Base-by-base conservation (phyloP, 2,888 invertebrate species). In the Cephus pulcher region DNA sequence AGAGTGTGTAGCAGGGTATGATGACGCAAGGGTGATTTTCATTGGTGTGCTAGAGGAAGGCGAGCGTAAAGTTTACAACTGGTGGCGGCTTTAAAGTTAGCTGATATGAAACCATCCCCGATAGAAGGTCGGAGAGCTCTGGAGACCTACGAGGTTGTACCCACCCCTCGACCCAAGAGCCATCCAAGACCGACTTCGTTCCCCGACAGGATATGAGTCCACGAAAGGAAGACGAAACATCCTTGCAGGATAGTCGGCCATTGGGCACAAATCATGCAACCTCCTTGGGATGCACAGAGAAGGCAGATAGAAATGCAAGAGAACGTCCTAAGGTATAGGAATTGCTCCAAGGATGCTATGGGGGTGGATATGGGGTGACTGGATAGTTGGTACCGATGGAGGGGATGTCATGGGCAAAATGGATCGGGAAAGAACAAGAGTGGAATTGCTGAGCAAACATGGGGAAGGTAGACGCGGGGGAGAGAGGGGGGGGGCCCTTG, bases 1-100 rank as follows among this genome's bases (percentile, higher is more conserved):
- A 56, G 9, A 56, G 23, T 15, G 23, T 15, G 56, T 56, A 56
- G 56, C 56, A 56, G 56, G 23, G 56, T 56, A 56, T 15, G 23
- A 56, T 23, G 23, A 15, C 9, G 56, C 56, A 56, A 56, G 56
- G 56, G 56, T 56, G 56, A 23, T 56, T 56, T 56, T 56, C 56
- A 23, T 23, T 56, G 56, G 56, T 9, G 56, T 56, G 56, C 37
- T 1, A 23, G 23, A 56, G 56, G 56, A 56, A 56, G 56, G 76
- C 76, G 76, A 76, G 80, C 80, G 79, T 85, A 83, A 86, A 87
- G 82, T 88, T 87, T 85, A 84, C 85, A 83, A 84, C 84, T 83
- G 86, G 85, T 84, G 81, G 82, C 76, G 85, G 82, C 85, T 86
- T 86, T 88, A 88, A 88, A 88, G 84, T 88, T 85, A 82, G 80